Base-by-base conservation (phyloP, 2,797 vertebrate species). In the Pseudochaenichthys georgianus region DNA sequence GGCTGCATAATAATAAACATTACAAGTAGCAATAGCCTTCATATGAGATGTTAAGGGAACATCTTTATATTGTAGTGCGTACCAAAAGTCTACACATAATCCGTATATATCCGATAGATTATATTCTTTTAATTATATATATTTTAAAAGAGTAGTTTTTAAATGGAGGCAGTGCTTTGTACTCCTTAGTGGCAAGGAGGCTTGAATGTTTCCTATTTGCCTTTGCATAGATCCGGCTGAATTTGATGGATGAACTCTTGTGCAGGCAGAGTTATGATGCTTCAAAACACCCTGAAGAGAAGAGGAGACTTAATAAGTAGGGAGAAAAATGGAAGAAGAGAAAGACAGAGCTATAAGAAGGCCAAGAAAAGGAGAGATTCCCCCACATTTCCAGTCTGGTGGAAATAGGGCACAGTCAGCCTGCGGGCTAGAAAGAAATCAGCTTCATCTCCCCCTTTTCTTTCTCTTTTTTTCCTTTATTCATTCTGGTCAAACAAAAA, bases 381-480 rank as follows among this genome's bases (percentile, higher is more conserved):
- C 47, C n/a, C 38, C 23, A 28, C 21, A 70, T 83, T 88, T 90
- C 69, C 81, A 80, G 84, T 87, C 77, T 77, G 19, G 58, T 84
- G 65, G 67, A 88, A 89, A 62, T 84, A 71, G 85, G 78, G 67
- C 41, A 7, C 76, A 77, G 83, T 65, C 69, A 70, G 81, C 79
- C 86, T 85, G 64, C 75, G 68, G 87, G 77, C 75, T 43, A 72
- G 13, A 72, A 45, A 67, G 50, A 65, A 78, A 85, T 52, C 41
- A 71, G 38, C 73, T 72, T 41, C 28, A 81, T n/a, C 70, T 77
- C 23, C 28, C 28, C 28, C 28, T 28, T 28, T 28, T 28, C 28
- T 28, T 28, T 68, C 11, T 61, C 34, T 19, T 16, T 57, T 42
- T 13, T 52, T 38, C 48, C 21, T 66, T 2, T 78, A 5, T 19